phyloP scores from a whole-genome alignment of 2,113 vertebrate genomes.

The Hippocampus zosterae region DNA sequence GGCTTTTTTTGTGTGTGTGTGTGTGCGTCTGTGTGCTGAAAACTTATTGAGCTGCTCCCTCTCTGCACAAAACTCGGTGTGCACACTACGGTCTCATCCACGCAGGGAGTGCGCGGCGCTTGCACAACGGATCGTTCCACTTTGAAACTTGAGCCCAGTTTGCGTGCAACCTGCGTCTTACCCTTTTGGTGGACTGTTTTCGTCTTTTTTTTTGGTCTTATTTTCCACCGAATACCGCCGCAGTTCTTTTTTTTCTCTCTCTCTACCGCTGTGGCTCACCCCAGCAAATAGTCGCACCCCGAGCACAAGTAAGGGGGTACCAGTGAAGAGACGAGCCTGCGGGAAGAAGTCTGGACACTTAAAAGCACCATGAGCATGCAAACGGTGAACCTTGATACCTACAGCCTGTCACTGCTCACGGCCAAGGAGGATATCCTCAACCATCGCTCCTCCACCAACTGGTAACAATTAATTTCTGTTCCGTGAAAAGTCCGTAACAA shows the following conservation, averaged over 20 bases:
- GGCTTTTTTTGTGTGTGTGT: constrained; percentile 40
- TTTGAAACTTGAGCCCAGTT: constrained; percentile 31
- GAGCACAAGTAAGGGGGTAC: constrained; percentile 32
- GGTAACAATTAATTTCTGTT: constrained; percentile 59
- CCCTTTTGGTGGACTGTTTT: background rate
- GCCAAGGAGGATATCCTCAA: constrained; percentile 81
- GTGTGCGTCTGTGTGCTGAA: constrained; percentile 8
- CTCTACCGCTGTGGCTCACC: constrained; percentile 35
- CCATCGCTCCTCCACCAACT: constrained; percentile 75
- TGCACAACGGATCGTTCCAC: constrained; percentile 27
- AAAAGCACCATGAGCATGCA: constrained; percentile 63
- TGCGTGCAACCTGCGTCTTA: constrained; percentile 45
- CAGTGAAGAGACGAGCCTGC: constrained; percentile 43
- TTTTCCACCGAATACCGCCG: constrained; percentile 3
- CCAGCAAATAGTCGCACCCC: constrained; percentile 34
- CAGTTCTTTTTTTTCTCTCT: background rate
- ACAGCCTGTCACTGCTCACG: constrained; percentile 78
- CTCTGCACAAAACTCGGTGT: constrained; percentile 52
- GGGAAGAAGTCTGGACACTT: constrained; percentile 57
- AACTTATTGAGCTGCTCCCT: constrained; percentile 48
- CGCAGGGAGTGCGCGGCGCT: constrained; percentile 48
- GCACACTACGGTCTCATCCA: constrained; percentile 41
- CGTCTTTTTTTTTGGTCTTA: background rate
- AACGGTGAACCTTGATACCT: constrained; percentile 76
- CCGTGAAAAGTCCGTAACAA: background rate